phyloP scores from a whole-genome alignment of 2,888 invertebrate genomes.

The Mactromeris polynyma region DNA sequence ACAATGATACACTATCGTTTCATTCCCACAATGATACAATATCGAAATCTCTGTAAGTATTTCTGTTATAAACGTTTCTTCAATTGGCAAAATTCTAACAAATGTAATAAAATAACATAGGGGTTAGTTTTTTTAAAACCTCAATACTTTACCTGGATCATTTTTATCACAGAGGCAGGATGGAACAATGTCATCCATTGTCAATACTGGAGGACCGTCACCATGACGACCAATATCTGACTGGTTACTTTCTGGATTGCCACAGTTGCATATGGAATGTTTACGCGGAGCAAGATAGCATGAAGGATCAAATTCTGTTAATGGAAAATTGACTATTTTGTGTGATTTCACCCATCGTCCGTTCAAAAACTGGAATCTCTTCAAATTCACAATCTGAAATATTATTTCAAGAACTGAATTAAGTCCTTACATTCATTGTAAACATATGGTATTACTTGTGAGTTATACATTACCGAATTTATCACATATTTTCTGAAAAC shows the following conservation, averaged over 20 bases:
- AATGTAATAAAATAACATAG: too few relatives aligned
- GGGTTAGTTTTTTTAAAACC: too few relatives aligned
- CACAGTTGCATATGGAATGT: slow-evolving; percentile 65
- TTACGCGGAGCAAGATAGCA: slow-evolving; percentile 91
- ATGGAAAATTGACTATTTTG: slow-evolving; percentile 96
- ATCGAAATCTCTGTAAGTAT: too few relatives aligned
- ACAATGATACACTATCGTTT: too few relatives aligned
- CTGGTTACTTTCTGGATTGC: slow-evolving; percentile 46
- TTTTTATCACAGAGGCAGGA: slow-evolving; percentile 69
- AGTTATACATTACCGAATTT: too few relatives aligned
- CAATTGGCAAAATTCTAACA: too few relatives aligned
- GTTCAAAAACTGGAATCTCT: slow-evolving; percentile 96
- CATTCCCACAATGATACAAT: too few relatives aligned
- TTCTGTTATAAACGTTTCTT: too few relatives aligned
- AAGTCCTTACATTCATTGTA: too few relatives aligned
- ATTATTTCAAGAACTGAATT: not conserved
- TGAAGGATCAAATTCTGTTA: slow-evolving; percentile 94
- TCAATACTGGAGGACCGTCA: slow-evolving; percentile 46
- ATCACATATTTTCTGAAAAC: too few relatives aligned
- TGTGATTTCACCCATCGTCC: slow-evolving; percentile 98
- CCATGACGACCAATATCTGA: slow-evolving; percentile 47
- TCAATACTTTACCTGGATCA: slow-evolving; percentile 63
- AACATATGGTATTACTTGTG: too few relatives aligned
- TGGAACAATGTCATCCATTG: slow-evolving; percentile 33
- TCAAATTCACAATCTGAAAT: slow-evolving; percentile 94